Percentiles rank a stretch among this genome's conserved stretches.
Conservation (phyloP, 2,888 invertebrate species). For the Dione vanillae region DNA sequence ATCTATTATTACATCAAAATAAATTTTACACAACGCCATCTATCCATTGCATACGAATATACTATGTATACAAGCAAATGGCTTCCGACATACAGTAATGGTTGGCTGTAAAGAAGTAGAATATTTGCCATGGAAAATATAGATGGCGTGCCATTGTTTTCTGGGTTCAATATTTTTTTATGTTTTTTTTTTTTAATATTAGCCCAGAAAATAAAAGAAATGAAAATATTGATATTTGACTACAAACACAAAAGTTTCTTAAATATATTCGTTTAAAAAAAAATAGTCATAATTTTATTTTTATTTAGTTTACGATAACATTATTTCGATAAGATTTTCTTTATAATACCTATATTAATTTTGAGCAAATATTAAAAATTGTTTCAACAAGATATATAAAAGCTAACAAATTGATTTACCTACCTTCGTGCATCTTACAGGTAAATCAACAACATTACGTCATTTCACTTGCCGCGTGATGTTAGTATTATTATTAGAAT, state of each 20-base stretch:
- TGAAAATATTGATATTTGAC: not conserved
- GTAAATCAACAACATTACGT: constrained; percentile 59
- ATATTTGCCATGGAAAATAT: not conserved
- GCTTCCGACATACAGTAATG: no score
- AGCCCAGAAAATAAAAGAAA: not conserved
- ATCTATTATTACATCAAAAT: no score
- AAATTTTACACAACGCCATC: constrained; percentile 9
- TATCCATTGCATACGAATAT: no score
- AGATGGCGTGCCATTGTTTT: not conserved
- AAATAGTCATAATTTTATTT: no score
- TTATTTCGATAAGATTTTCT: not conserved
- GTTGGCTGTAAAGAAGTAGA: not conserved
- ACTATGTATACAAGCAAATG: no score
- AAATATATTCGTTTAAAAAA: no score
- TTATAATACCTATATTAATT: not conserved
- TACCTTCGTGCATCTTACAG: constrained; percentile 49
- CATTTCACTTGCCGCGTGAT: constrained; percentile 58
- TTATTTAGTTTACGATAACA: not conserved
- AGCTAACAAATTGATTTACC: constrained; percentile 33
- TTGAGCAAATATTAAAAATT: not conserved
- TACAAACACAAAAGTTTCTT: not conserved
- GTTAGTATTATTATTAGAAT: constrained; percentile 60
- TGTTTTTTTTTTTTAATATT: not conserved
- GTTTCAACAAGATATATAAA: not conserved
- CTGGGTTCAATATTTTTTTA: no score